Conservation (phyloP, 2,888 invertebrate genomes). For the Baccha elongata region DNA sequence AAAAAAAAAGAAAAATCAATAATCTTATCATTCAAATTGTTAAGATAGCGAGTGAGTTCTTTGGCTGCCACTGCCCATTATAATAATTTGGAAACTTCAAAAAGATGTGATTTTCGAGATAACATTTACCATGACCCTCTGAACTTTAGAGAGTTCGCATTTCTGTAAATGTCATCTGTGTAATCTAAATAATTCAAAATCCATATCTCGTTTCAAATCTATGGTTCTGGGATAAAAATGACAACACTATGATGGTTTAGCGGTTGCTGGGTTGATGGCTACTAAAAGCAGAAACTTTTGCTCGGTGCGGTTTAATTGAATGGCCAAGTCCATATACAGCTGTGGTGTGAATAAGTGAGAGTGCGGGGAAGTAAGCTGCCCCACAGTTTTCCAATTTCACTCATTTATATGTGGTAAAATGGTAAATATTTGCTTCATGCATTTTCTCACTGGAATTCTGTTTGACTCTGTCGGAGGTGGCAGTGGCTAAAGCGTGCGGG, state of each 20-base stretch:
- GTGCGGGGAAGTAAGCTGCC: not conserved
- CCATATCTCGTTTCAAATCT: not conserved
- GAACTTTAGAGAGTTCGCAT: not conserved
- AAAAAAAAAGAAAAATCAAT: too few relatives aligned
- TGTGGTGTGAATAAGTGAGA: conserved; percentile 18
- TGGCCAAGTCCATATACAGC: not conserved
- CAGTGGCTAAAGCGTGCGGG: not conserved
- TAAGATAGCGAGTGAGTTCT: too few relatives aligned
- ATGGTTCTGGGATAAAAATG: not conserved
- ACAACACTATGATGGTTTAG: not conserved
- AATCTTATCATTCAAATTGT: too few relatives aligned
- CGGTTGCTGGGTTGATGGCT: conserved; percentile 27
- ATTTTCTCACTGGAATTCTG: conserved; percentile 27
- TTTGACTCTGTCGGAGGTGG: conserved; percentile 11
- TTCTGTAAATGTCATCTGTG: conserved; percentile 13
- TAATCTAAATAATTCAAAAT: not conserved
- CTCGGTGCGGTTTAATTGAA: conserved; percentile 26
- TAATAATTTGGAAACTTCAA: too few relatives aligned
- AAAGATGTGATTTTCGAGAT: too few relatives aligned
- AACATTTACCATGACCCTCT: not conserved
- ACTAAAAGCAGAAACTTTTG: conserved; percentile 19
- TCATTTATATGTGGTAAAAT: not conserved
- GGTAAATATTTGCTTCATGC: conserved; percentile 37
- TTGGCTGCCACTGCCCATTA: too few relatives aligned
- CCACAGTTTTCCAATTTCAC: conserved; percentile 17